Evolutionary conservation across 2,113 vertebrate species (phyloP), one percentile per base, ranked within the genome.

Genomic region (Scomber colias): DNA sequence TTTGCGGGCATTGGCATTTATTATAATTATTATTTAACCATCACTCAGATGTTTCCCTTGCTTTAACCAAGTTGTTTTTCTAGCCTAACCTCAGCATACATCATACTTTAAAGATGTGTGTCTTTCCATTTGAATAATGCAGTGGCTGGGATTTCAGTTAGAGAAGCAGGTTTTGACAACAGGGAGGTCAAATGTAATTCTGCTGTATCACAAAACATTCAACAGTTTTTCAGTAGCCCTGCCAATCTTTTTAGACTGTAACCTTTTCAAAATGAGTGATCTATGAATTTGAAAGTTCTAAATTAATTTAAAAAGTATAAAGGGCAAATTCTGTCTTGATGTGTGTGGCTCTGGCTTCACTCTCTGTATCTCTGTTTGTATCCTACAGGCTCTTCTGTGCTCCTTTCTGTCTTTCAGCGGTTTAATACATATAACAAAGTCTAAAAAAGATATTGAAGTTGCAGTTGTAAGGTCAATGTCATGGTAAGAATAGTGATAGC

Each of bases 281-380:
- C 19, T 49, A 63, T n/a, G 45, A 45, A 19, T 45, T 45, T 4
- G 60, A 45, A n/a, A 13, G 5, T 45, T 10, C 46, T 61, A 50
- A 16, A 65, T 65, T 49, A 48, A 64, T 64, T 64, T 14, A 64
- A 64, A 64, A 21, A 27, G 24, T 27, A 27, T 48, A 64, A 64
- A 64, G 62, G 62, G 63, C 63, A 65, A 16, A 46, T 65, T 10
- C 48, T 24, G 49, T 65, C 6, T 49, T 21, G 16, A 30, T 50
- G 63, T 65, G 30, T 40, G 60, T 21, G 10, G 40, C 40, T 46
- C 40, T 27, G 10, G 62, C 62, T 48, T 48, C 61, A 19, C 24
- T n/a, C 19, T 24, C 45, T 46, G 24, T 27, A 27, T 27, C 24
- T 27, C 24, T 27, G 24, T 27, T 27, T 27, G 24, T 27, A 10